A percentile compares a stretch with the other conserved stretches of the same genome.
Evolutionary conservation across 2,797 vertebrate species (phyloP).

Genomic region (Melopsittacus undulatus): DNA sequence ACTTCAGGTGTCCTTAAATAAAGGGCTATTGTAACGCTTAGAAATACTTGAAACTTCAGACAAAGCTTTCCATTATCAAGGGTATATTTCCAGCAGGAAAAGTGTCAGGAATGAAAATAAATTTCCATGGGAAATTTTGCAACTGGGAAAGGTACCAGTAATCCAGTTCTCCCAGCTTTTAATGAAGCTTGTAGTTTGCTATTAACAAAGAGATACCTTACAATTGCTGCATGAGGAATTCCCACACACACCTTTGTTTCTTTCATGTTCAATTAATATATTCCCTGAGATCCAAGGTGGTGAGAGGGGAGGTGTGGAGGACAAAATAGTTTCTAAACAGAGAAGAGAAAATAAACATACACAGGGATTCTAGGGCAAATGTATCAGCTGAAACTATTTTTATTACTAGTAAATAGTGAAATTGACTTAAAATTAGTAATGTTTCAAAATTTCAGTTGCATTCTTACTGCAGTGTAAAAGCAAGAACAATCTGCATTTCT

Average conservation of each 20-base stretch:
- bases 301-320: not conserved
- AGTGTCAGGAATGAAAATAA: not conserved
- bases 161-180: not conserved
- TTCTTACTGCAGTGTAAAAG: not conserved
- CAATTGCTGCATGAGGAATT: not conserved
- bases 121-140: not conserved
- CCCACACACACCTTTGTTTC: not conserved
- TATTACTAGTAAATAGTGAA: not conserved
- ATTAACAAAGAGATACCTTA: not conserved
- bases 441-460: not conserved
- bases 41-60: not conserved
- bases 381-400: not conserved
- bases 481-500: not conserved
- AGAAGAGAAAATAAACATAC: not conserved
- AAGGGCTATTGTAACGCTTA: not conserved
- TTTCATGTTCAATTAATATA: not conserved
- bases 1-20: not conserved
- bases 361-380: not conserved
- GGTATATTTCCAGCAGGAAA: not conserved
- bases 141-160: not conserved
- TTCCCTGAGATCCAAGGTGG: not conserved
- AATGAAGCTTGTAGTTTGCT: not conserved
- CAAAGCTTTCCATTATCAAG: not conserved
- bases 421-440: not conserved
- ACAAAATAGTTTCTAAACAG: not conserved